Evolutionary conservation across 2,888 invertebrate genomes (phyloP), one percentile per base, ranked within the genome.

Genomic region (Notodonta ziczac): DNA sequence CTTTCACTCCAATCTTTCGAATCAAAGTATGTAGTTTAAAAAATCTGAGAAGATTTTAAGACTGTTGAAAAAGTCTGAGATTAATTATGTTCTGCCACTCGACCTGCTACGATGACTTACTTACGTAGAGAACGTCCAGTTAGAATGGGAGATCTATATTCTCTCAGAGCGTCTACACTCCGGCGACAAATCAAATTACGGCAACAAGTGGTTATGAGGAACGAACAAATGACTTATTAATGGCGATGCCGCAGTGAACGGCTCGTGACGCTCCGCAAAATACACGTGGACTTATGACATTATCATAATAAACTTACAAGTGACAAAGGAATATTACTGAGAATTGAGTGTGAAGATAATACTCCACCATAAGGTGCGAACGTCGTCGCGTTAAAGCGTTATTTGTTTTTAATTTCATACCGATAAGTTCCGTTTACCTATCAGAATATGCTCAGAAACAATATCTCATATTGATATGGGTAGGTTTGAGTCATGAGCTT

Each of bases 171-270:
- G 52, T 53, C n/a, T 16, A 50, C n/a, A 56, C 16, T 42, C 24
- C 44, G 42, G 35, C 42, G 32, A 51, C 61, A 40, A 54, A 54
- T 61, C 57, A 54, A 60, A 60, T 60, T 8, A 60, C 57, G 4
- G 57, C 57, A 61, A 61, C 61, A 61, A 57, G 61, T 61, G 44
- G 56, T 48, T 55, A 39, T 52, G 13, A 32, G n/a, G 55, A 52
- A 10, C 57, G 56, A 12, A 14, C 60, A 53, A 56, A 57, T 48
- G 42, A 53, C 57, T 42, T 56, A 60, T 60, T 60, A 60, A 56
- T 56, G 50, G 39, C 35, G 55, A 50, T 51, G 51, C 44, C 32
- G 12, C 50, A 4, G 50, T 50, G 50, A 50, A 16, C n/a, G 50
- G 50, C 10, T 52, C 32, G 5, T 32, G 52, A 52, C 52, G 32